A percentile compares a stretch with the other conserved stretches of the same genome.
Conservation (phyloP, 2,113 vertebrate species). For the Acanthochromis polyacanthus region DNA sequence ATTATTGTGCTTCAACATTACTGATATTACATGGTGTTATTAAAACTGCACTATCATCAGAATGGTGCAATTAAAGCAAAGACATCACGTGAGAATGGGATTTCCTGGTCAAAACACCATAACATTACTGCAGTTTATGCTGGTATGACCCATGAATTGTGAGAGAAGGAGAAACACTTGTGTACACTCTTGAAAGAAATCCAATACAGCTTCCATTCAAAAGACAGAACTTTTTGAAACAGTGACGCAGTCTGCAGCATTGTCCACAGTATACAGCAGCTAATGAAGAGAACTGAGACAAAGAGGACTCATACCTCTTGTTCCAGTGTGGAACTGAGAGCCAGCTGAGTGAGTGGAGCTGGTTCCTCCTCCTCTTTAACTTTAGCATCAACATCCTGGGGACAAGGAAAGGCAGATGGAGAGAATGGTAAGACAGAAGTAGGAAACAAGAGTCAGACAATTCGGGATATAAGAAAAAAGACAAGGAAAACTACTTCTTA, state of each 20-base stretch:
- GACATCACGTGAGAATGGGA: neutral
- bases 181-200: neutral
- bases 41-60: conserved; percentile 11
- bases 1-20: conserved; percentile 13
- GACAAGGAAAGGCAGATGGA: conserved; percentile 14
- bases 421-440: neutral
- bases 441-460: neutral
- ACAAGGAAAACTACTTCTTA: neutral
- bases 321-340: conserved; percentile 81
- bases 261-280: neutral
- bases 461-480: conserved; percentile 5
- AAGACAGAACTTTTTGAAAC: neutral
- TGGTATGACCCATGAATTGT: neutral
- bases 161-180: neutral
- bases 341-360: conserved; percentile 70
- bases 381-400: conserved; percentile 62
- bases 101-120: conserved; percentile 4
- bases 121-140: neutral
- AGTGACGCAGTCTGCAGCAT: neutral
- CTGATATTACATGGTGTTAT: neutral
- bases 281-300: neutral
- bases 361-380: conserved; percentile 71
- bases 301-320: conserved; percentile 68
- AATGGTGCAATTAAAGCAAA: neutral
- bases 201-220: neutral